These are phyloP conservation scores for Pelmatolapia mariae DNA, from an alignment of 2,113 vertebrate species.

Conservation along the genomic window DNA sequence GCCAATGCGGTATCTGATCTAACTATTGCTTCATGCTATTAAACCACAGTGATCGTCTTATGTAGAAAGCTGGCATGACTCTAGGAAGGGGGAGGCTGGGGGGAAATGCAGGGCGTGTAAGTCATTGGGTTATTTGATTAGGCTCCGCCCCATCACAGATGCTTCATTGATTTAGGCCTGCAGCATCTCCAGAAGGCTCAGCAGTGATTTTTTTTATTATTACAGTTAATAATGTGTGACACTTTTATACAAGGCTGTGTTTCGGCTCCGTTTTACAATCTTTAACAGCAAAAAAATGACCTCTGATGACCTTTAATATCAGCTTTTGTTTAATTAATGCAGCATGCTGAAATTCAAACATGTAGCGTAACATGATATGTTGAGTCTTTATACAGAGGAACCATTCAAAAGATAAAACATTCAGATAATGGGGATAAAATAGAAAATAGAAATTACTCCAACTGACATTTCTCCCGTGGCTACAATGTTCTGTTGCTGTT, in stretches of 20 bases:
- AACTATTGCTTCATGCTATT: slow-evolving; percentile 16
- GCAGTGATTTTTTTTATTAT: neutral
- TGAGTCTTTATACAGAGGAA: neutral
- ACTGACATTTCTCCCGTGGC: neutral
- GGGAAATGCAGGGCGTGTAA: neutral
- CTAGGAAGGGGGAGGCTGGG: neutral
- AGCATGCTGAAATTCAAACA: neutral
- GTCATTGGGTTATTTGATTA: slow-evolving; percentile 5
- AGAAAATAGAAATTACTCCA: neutral
- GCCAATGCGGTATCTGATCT: slow-evolving; percentile 44
- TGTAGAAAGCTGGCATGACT: slow-evolving; percentile 14
- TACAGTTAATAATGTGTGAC: neutral
- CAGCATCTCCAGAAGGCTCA: slow-evolving; percentile 20
- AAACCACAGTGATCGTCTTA: slow-evolving; percentile 28
- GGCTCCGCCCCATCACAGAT: slow-evolving; percentile 38
- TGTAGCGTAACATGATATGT: neutral
- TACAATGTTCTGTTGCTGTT: neutral
- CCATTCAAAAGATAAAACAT: neutral
- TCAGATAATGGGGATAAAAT: neutral
- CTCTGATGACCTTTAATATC: neutral
- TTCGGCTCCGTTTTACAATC: neutral
- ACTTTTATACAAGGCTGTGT: neutral
- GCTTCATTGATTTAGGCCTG: slow-evolving; percentile 26
- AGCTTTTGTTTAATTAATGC: neutral
- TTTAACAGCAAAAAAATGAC: neutral